Percentiles rank a stretch among this genome's conserved stretches.
These are phyloP conservation scores for Acrobasis repandana DNA, from an alignment of 2,888 invertebrate species.

Conservation along the genomic window DNA sequence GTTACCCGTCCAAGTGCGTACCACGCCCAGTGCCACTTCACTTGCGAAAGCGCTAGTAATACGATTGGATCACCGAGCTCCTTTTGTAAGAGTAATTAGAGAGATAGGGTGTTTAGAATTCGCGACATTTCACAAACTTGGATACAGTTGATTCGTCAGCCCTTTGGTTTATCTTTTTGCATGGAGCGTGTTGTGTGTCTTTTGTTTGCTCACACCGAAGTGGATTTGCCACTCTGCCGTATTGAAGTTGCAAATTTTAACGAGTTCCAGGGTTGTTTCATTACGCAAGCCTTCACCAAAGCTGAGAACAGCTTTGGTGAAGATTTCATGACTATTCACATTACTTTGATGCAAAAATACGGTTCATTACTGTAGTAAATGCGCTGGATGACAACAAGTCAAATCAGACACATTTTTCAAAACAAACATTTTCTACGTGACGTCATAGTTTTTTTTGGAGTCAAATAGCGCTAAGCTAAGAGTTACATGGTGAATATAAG, in stretches of 20 bases:
- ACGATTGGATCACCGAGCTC: background rate
- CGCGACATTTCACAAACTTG: conserved; percentile 6
- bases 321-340: background rate
- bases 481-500: too few species aligned
- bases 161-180: conserved; percentile 20
- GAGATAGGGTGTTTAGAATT: background rate
- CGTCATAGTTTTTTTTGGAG: too few species aligned
- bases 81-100: background rate
- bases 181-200: background rate
- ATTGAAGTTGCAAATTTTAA: conserved; percentile 10
- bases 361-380: too few species aligned
- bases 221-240: conserved; percentile 12
- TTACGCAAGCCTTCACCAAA: background rate
- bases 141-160: conserved; percentile 17
- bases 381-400: too few species aligned
- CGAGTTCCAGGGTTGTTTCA: conserved; percentile 1
- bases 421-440: too few species aligned
- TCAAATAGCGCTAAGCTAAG: too few species aligned
- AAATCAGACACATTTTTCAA: too few species aligned
- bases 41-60: too few species aligned
- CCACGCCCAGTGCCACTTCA: too few species aligned
- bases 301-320: background rate
- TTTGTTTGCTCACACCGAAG: conserved; percentile 15
- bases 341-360: too few species aligned
- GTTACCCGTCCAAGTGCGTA: too few species aligned